These are phyloP conservation scores for Crotalus tigris DNA, from an alignment of 2,113 vertebrate species.

Conservation along the genomic window DNA sequence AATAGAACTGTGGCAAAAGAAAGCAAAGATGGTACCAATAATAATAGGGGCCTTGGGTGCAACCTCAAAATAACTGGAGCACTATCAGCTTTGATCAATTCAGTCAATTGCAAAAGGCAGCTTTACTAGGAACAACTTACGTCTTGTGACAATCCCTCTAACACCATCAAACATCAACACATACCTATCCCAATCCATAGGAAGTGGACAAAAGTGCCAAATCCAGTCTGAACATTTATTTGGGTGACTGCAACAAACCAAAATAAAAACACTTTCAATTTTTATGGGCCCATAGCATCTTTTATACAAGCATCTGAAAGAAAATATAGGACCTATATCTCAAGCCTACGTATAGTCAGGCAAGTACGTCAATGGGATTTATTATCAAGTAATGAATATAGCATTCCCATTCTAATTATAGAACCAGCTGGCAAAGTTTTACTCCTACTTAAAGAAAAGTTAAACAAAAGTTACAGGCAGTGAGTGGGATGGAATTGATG, in stretches of 20 bases:
- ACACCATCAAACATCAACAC: neutral
- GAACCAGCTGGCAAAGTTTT: neutral
- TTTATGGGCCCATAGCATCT: neutral
- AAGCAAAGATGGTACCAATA: neutral
- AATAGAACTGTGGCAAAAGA: neutral
- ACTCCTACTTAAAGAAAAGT: neutral
- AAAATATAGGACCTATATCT: neutral
- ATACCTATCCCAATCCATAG: neutral
- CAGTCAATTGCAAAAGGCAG: neutral
- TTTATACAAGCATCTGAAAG: neutral
- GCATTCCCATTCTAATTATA: neutral
- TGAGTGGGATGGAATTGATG: neutral
- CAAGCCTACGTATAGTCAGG: neutral
- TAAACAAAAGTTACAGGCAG: neutral
- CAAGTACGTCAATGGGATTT: neutral
- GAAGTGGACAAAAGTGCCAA: neutral
- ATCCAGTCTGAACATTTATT: neutral
- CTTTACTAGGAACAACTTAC: neutral
- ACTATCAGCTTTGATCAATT: neutral
- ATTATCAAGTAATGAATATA: neutral
- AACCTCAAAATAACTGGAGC: neutral
- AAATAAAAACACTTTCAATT: neutral
- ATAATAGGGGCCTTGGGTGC: neutral
- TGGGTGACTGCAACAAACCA: neutral
- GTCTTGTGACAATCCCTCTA: neutral